A percentile compares a stretch with the other conserved stretches of the same genome.
phyloP scores from a whole-genome alignment of 2,113 vertebrate species.

The Rhadina sibilatrix region DNA sequence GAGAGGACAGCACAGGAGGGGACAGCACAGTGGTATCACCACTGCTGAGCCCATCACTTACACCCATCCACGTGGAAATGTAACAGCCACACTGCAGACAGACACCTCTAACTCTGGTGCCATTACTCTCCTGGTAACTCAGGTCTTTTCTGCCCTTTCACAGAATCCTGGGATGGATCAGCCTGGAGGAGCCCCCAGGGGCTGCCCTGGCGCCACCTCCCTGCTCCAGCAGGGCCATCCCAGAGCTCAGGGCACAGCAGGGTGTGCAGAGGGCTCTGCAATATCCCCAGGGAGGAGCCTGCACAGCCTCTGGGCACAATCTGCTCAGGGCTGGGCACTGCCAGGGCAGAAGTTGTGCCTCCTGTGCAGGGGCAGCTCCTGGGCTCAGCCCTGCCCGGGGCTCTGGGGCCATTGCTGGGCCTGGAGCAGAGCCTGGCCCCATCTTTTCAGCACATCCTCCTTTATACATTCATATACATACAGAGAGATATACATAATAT shows the following conservation, averaged over 20 bases:
- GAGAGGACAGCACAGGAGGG: neutral
- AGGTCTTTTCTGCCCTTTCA: neutral
- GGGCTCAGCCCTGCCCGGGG: neutral
- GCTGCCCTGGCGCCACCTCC: neutral
- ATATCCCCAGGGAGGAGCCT: neutral
- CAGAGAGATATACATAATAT: neutral
- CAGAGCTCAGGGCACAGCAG: neutral
- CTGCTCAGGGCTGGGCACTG: too few relatives aligned
- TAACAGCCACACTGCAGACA: neutral
- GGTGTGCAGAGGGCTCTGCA: neutral
- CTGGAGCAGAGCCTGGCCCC: neutral
- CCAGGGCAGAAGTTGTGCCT: neutral
- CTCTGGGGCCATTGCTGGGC: neutral
- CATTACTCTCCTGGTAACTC: neutral
- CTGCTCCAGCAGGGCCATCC: neutral
- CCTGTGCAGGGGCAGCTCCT: neutral
- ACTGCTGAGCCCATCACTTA: neutral
- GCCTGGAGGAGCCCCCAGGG: fast-evolving
- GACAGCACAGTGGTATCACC: neutral
- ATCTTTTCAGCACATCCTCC: fast-evolving
- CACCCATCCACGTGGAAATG: neutral
- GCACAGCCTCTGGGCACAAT: neutral
- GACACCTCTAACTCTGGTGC: neutral
- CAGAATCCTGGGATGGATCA: neutral
- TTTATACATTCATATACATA: neutral